A percentile compares a stretch with the other conserved stretches of the same genome.
Conservation (phyloP, 2,888 invertebrate genomes). For the Apotomis capreana region DNA sequence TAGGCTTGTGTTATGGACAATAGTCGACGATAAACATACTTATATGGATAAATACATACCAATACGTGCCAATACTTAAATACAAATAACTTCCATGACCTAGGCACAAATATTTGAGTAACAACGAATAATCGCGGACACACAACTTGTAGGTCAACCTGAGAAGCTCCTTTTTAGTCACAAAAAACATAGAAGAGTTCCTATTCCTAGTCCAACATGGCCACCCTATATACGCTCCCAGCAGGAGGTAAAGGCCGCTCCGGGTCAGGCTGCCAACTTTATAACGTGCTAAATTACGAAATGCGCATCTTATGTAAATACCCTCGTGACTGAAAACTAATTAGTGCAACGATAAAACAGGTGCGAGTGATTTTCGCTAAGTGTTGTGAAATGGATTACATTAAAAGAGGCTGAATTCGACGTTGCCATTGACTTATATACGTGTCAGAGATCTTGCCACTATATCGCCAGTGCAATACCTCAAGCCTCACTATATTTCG, state of each 20-base stretch:
- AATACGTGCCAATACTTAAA: too few relatives aligned
- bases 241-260: conserved; percentile 58
- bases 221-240: conserved; percentile 46
- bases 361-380: conserved; percentile 14
- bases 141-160: too few relatives aligned
- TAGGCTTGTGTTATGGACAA: too few relatives aligned
- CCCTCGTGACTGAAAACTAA: conserved; percentile 26
- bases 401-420: background rate
- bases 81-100: too few relatives aligned
- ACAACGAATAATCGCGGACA: too few relatives aligned
- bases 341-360: conserved; percentile 21
- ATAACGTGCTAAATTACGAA: conserved; percentile 52
- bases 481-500: too few relatives aligned
- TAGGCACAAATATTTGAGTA: too few relatives aligned
- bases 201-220: conserved; percentile 8
- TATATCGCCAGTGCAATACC: too few relatives aligned
- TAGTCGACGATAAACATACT: too few relatives aligned
- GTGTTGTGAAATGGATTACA: conserved; percentile 2
- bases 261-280: conserved; percentile 53
- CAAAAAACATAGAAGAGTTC: background rate
- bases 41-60: too few relatives aligned
- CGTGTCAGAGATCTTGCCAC: too few relatives aligned
- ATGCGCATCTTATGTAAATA: conserved; percentile 57
- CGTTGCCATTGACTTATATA: too few relatives aligned
- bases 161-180: background rate